Conservation (phyloP, 2,797 vertebrate species). For the Leptatherina wallacei region DNA sequence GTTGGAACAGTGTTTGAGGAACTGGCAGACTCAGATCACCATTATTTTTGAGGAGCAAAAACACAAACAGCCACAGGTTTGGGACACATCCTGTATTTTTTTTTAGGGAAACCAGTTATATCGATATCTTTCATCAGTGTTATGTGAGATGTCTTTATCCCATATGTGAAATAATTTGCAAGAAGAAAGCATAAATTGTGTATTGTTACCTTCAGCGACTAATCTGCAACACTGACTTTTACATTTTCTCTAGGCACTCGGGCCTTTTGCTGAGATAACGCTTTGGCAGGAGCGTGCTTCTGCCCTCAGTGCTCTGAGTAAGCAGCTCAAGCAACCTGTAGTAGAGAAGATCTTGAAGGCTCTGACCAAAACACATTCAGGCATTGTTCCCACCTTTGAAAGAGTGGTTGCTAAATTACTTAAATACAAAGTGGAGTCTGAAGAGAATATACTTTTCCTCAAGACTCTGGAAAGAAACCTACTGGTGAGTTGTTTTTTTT, state of each 20-base stretch:
- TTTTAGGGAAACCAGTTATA: not conserved
- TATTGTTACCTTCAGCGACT: not conserved
- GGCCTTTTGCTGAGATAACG: slow-evolving; percentile 89
- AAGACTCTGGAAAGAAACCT: slow-evolving; percentile 89
- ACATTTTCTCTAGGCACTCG: slow-evolving; percentile 71
- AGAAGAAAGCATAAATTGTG: not conserved
- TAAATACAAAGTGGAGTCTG: slow-evolving; percentile 85
- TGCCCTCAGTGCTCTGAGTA: slow-evolving; percentile 83
- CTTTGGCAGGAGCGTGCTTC: slow-evolving; percentile 89
- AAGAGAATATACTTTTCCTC: slow-evolving; percentile 88
- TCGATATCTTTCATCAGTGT: no score
- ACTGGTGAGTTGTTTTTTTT: slow-evolving; percentile 81
- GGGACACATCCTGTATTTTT: not conserved
- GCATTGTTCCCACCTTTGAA: slow-evolving; percentile 80
- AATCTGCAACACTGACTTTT: slow-evolving; percentile 9
- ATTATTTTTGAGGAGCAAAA: slow-evolving; percentile 83
- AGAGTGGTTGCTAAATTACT: slow-evolving; percentile 81
- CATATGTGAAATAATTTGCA: not conserved
- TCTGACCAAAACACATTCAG: slow-evolving; percentile 79
- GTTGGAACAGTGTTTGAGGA: slow-evolving; percentile 87
- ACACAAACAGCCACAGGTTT: slow-evolving; percentile 89
- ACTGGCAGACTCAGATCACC: slow-evolving; percentile 90
- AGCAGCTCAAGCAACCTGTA: slow-evolving; percentile 86
- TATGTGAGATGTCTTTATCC: no score
- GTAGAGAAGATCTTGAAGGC: slow-evolving; percentile 87